These are phyloP conservation scores for Brachionus sp. DNA, from an alignment of 1,140 invertebrate species.

Conservation along the genomic window DNA sequence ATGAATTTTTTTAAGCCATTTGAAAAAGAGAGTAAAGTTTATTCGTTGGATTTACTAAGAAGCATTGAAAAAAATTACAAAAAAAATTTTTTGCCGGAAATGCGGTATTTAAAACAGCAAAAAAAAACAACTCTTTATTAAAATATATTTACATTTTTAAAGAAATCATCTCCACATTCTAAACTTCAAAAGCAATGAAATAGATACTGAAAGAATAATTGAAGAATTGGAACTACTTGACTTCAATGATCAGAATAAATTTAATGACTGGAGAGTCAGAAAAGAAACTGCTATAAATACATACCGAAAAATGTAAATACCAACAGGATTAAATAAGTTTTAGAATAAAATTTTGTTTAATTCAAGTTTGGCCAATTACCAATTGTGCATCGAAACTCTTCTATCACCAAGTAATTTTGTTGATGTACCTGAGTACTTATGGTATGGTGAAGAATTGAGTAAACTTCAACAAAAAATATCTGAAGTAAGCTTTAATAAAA, in stretches of 20 bases:
- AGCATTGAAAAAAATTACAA: conserved; percentile 46
- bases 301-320: conserved; percentile 37
- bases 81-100: conserved; percentile 22
- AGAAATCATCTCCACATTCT: conserved; percentile 44
- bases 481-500: neutral
- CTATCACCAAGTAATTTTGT: neutral
- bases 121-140: neutral
- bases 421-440: conserved; percentile 31
- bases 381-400: neutral
- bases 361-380: conserved; percentile 15
- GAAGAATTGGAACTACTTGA: conserved; percentile 38
- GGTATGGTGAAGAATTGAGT: conserved; percentile 18
- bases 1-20: conserved; percentile 38
- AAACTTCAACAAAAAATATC: conserved; percentile 10
- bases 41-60: conserved; percentile 30
- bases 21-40: conserved; percentile 41
- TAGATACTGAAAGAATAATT: conserved; percentile 40
- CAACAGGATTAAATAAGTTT: neutral
- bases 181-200: conserved; percentile 32
- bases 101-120: neutral
- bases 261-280: conserved; percentile 42
- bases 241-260: conserved; percentile 30
- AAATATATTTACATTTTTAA: too few species aligned
- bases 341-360: neutral
- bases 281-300: conserved; percentile 44